These are phyloP conservation scores for Crematogaster levior DNA, from an alignment of 2,888 invertebrate genomes.

Conservation along the genomic window DNA sequence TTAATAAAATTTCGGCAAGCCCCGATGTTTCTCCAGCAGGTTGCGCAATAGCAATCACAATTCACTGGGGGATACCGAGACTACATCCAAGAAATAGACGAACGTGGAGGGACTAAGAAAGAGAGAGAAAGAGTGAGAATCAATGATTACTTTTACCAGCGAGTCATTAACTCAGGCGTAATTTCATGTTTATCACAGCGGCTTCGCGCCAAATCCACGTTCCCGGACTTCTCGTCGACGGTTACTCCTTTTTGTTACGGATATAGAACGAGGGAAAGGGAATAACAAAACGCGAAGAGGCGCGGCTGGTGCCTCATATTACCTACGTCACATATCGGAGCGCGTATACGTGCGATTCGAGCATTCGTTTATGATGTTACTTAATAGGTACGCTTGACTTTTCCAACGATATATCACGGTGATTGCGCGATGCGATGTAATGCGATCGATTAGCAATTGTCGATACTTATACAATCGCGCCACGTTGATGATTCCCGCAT, in stretches of 20 bases:
- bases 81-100: not conserved
- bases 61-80: not conserved
- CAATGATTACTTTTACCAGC: conserved; percentile 25
- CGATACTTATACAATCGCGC: not conserved
- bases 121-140: not conserved
- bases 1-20: not conserved
- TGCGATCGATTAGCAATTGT: not conserved
- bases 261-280: conserved; percentile 69
- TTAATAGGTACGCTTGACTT: not conserved
- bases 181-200: conserved; percentile 37
- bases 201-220: conserved; percentile 25
- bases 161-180: not conserved
- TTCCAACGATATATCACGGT: not conserved
- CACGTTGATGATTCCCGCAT: not conserved
- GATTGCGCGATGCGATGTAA: not conserved
- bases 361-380: not conserved
- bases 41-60: not conserved
- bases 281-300: conserved; percentile 56
- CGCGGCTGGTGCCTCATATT: conserved; percentile 48
- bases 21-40: not conserved
- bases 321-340: not conserved
- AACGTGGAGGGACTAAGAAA: not conserved
- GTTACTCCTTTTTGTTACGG: conserved; percentile 68
- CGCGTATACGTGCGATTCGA: not conserved
- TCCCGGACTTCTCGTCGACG: conserved; percentile 8